These are phyloP conservation scores for Calephelis virginiensis DNA, from an alignment of 1,140 invertebrate genomes.

Conservation along the genomic window DNA sequence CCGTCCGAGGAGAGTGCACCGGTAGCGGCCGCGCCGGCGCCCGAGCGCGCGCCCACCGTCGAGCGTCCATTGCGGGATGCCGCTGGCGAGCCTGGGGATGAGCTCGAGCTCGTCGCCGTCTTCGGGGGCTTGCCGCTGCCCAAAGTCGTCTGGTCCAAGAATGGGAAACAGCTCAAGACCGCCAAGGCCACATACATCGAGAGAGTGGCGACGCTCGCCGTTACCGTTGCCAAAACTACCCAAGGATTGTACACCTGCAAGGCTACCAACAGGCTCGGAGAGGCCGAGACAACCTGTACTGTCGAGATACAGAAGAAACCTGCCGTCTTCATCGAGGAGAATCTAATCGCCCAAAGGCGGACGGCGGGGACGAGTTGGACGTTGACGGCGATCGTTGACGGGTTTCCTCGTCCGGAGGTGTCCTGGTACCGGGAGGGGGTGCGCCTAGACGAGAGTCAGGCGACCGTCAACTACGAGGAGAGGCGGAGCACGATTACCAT, in stretches of 20 bases:
- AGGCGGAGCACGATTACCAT: constrained; percentile 81
- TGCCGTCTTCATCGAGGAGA: constrained; percentile 80
- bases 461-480: constrained; percentile 80
- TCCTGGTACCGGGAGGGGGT: constrained; percentile 83
- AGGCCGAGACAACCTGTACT: constrained; percentile 83
- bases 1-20: constrained; percentile 80
- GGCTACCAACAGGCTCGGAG: constrained; percentile 86
- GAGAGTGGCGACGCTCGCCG: constrained; percentile 85
- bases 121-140: constrained; percentile 91
- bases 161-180: constrained; percentile 79
- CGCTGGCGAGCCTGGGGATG: constrained; percentile 79
- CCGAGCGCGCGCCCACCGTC: constrained; percentile 80
- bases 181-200: constrained; percentile 84
- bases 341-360: constrained; percentile 80
- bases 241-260: constrained; percentile 85
- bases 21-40: constrained; percentile 75
- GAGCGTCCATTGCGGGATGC: constrained; percentile 82
- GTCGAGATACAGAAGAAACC: constrained; percentile 85
- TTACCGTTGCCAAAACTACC: constrained; percentile 82
- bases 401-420: constrained; percentile 84
- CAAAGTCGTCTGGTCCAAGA: constrained; percentile 88
- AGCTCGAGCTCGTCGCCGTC: constrained; percentile 84
- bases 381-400: constrained; percentile 80
- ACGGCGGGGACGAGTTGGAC: constrained; percentile 81
- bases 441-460: constrained; percentile 72